Evolutionary conservation across 2,888 invertebrate species (phyloP), one percentile per base, ranked within the genome.

Genomic region (Drosophila planitibia): DNA sequence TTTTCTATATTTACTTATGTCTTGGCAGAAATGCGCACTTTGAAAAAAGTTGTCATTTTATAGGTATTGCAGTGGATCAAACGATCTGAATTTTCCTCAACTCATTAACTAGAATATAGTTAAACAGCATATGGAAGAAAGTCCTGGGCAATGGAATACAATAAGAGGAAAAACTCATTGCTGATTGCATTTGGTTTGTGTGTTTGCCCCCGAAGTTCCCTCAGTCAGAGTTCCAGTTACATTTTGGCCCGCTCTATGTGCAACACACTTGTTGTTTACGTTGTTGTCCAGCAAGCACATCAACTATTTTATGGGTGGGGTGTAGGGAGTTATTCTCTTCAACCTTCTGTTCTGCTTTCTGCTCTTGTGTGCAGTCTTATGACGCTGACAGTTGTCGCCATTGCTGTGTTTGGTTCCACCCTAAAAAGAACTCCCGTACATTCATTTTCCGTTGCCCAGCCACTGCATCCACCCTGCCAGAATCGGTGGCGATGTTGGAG

Each of bases 381-480:
- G 87, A 81, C 67, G 79, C 79, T 87, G 85, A 79, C 87, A 77
- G 83, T 89, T 85, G 81, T 77, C 77, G 79, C 85, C 84, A 76
- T 73, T 65, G 83, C 75, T 71, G 70, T 62, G 74, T 52, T 71
- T 70, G 65, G 69, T 61, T 33, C 55, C 65, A 65, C 75, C 70
- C 66, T 37, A 37, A 57, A 74, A 53, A 37, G 41, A 22, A 61
- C 28, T 37, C 47, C 54, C 14, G 3, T 33, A 9, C 19, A 44
- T 10, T 19, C 10, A 30, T 6, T 22, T 10, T 10, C 37, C 30
- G 47, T 2, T 14, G 59, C 62, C 70, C 54, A 41, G 37, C 64
- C 51, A 47, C 54, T 65, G 65, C 74, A 65, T 37, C 49, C 71
- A 65, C 28, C 52, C 60, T 51, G 54, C 25, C 49, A 12, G 37